These are phyloP conservation scores for Heterodera schachtii DNA, from an alignment of 1,140 invertebrate genomes.

Conservation along the genomic window DNA sequence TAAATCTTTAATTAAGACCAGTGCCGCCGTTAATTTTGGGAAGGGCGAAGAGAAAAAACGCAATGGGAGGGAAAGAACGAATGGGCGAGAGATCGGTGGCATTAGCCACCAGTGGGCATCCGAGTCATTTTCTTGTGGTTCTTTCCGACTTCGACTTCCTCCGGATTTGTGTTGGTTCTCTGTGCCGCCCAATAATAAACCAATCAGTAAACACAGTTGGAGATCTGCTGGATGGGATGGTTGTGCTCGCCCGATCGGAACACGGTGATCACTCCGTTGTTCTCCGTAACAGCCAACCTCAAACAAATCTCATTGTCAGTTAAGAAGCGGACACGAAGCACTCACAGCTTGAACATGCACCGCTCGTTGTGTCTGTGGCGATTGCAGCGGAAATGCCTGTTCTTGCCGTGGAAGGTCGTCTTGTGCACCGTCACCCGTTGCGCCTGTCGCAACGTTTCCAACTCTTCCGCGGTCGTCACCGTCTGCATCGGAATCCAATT, in stretches of 20 bases:
- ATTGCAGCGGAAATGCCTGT: slow-evolving; percentile 31
- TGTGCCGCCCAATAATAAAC: background rate
- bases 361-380: slow-evolving; percentile 32
- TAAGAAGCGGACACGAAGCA: too few species aligned
- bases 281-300: slow-evolving; percentile 27
- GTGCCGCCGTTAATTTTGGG: background rate
- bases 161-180: background rate
- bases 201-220: slow-evolving; percentile 29
- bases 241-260: slow-evolving; percentile 31
- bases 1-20: background rate
- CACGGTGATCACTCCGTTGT: slow-evolving; percentile 22
- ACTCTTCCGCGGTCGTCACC: slow-evolving; percentile 22
- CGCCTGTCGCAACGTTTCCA: slow-evolving; percentile 27
- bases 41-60: background rate
- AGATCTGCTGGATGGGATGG: slow-evolving; percentile 32
- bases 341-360: slow-evolving; percentile 33
- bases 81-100: background rate
- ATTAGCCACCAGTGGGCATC: background rate
- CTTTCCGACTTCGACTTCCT: background rate
- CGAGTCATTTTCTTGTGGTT: background rate
- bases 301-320: background rate
- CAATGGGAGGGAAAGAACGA: background rate
- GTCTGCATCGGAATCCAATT: slow-evolving; percentile 31
- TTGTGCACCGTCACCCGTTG: slow-evolving; percentile 31
- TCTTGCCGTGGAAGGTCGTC: slow-evolving; percentile 29